These are phyloP conservation scores for Bombus vancouverensis DNA, from an alignment of 1,140 invertebrate species.

Conservation along the genomic window DNA sequence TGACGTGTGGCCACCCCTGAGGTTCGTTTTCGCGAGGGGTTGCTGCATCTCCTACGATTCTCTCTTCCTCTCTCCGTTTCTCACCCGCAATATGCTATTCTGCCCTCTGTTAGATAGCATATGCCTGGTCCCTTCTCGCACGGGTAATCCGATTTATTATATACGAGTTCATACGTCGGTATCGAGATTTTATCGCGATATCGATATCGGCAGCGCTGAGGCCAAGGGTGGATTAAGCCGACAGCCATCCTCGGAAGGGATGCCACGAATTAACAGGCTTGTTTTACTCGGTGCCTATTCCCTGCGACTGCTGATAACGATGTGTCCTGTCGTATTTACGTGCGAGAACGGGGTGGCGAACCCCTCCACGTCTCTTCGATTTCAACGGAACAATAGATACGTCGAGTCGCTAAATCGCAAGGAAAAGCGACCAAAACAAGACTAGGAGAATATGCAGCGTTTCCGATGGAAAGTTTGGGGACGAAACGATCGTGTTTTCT, in stretches of 20 bases:
- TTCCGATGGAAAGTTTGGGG: no score
- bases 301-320: slow-evolving; percentile 44
- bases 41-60: slow-evolving; percentile 39
- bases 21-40: slow-evolving; percentile 54
- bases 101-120: slow-evolving; percentile 54
- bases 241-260: slow-evolving; percentile 46
- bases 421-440: background rate
- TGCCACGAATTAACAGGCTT: slow-evolving; percentile 72
- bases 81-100: slow-evolving; percentile 64
- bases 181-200: slow-evolving; percentile 75
- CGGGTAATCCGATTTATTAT: slow-evolving; percentile 78
- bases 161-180: slow-evolving; percentile 62
- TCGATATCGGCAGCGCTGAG: slow-evolving; percentile 62
- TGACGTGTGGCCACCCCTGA: slow-evolving; percentile 55
- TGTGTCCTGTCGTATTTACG: slow-evolving; percentile 23
- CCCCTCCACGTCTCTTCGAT: slow-evolving; percentile 2
- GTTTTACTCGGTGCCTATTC: slow-evolving; percentile 67
- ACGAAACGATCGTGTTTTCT: background rate
- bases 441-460: no score
- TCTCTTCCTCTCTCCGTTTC: slow-evolving; percentile 8
- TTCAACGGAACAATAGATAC: slow-evolving; percentile 1
- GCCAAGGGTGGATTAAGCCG: slow-evolving; percentile 57
- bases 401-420: background rate
- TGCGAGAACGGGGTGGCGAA: background rate
- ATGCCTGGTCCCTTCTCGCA: slow-evolving; percentile 62